These are phyloP conservation scores for Poecilia picta DNA, from an alignment of 2,797 vertebrate species.

Conservation along the genomic window DNA sequence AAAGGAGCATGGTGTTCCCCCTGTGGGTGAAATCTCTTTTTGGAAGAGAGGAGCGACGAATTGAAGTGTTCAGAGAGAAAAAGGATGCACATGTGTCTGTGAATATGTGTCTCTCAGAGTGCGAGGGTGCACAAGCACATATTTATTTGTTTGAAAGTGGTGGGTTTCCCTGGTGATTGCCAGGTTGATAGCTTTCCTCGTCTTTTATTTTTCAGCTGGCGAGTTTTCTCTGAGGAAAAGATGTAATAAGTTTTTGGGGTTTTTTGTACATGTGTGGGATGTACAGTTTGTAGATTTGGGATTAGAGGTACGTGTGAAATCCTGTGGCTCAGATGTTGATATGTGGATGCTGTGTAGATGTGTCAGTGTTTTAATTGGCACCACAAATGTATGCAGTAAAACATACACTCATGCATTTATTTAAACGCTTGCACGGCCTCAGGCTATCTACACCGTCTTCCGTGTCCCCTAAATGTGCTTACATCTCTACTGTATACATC, in stretches of 20 bases:
- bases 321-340: constrained; percentile 41
- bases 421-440: constrained; percentile 21
- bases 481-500: not conserved
- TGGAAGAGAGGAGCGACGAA: constrained; percentile 56
- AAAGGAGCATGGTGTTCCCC: constrained; percentile 65
- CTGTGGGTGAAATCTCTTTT: constrained; percentile 62
- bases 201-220: constrained; percentile 61
- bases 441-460: constrained; percentile 15
- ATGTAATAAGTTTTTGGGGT: constrained; percentile 25
- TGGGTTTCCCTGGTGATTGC: constrained; percentile 64
- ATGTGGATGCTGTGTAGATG: constrained; percentile 14
- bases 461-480: not conserved
- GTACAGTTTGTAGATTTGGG: constrained; percentile 27
- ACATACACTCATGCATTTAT: constrained; percentile 34
- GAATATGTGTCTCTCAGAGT: constrained; percentile 20
- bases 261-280: constrained; percentile 24
- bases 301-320: constrained; percentile 37
- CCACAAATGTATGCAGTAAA: constrained; percentile 44
- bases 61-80: constrained; percentile 35
- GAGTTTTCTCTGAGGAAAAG: constrained; percentile 53
- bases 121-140: constrained; percentile 46
- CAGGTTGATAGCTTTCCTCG: constrained; percentile 54
- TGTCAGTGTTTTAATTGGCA: constrained; percentile 56
- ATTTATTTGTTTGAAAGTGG: constrained; percentile 68
- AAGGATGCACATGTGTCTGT: constrained; percentile 5